Evolutionary conservation across 2,797 vertebrate genomes (phyloP), one percentile per base, ranked within the genome.

Genomic region (Xyrichtys novacula): DNA sequence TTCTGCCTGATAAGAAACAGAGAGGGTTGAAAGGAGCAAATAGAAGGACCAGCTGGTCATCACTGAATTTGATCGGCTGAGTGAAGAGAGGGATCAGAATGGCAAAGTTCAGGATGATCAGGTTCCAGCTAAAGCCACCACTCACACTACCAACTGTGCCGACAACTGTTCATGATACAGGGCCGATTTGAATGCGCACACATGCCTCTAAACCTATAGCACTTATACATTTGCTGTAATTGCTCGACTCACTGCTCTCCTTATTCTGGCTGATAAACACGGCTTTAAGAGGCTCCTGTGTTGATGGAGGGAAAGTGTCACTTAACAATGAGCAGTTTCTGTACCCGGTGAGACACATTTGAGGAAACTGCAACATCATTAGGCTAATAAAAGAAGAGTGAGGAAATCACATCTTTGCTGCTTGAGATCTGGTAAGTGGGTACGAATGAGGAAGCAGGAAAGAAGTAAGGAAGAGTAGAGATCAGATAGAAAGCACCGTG

Each of bases 81-180:
- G 63, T 82, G 65, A 77, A 89, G 87, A 78, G 64, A 83, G 76
- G 86, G 64, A 80, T 78, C 71, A 49, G 52, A 83, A 65, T 48
- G 74, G 67, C 71, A 81, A 86, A 87, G 80, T 86, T 83, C 81
- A 86, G 58, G 53, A 65, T 23, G 85, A 87, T 89, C 80, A 17
- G 44, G 71, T 92, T 89, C 46, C 77, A 64, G 46, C 46, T 69
- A 58, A 71, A 69, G 52, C 57, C 40, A 46, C 53, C 63, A 46
- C 48, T 63, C 40, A 17, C 36, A 19, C 25, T 40, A 7, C 20
- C 39, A 26, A 70, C 52, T 59, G 48, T 38, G 61, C 52, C 47
- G 74, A 52, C 64, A 34, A 72, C 74, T 74, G 63, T 19, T 39
- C 55, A 16, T 69, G 31, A 29, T 34, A 8, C 19, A 23, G 10